Conservation (phyloP, 2,797 vertebrate species). For the Myotis myotis region DNA sequence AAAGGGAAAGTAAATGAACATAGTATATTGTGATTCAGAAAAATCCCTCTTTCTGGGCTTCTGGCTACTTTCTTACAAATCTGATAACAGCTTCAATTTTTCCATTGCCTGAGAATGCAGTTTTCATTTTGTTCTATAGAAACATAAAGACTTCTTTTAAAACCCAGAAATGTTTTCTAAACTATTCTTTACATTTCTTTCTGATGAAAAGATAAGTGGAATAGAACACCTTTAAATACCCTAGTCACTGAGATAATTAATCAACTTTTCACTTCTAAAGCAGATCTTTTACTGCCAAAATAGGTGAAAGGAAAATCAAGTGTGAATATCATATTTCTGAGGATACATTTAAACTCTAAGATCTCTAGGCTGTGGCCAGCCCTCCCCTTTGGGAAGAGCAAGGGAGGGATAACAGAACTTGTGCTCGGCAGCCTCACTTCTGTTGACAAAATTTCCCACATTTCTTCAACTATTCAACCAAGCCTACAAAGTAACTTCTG, state of each 20-base stretch:
- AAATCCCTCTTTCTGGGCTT: not conserved
- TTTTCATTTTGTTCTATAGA: constrained; percentile 27
- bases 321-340: not conserved
- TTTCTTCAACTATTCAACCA: constrained; percentile 10
- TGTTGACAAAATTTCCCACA: not conserved
- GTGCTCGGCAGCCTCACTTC: not conserved
- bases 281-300: not conserved
- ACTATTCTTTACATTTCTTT: constrained; percentile 8
- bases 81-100: not conserved
- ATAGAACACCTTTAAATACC: not conserved
- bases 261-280: constrained; percentile 30
- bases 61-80: not conserved
- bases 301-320: not conserved
- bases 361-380: not conserved
- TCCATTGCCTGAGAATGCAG: not conserved
- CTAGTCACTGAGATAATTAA: constrained; percentile 15
- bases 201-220: constrained; percentile 15
- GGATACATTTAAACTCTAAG: not conserved
- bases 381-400: not conserved
- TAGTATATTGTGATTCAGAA: not conserved
- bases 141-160: not conserved
- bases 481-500: not conserved
- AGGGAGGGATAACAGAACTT: not conserved
- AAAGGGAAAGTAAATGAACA: constrained; percentile 44
- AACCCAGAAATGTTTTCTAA: not conserved